Evolutionary conservation across 2,113 vertebrate genomes (phyloP).

Genomic region (Apteryx owenii): DNA sequence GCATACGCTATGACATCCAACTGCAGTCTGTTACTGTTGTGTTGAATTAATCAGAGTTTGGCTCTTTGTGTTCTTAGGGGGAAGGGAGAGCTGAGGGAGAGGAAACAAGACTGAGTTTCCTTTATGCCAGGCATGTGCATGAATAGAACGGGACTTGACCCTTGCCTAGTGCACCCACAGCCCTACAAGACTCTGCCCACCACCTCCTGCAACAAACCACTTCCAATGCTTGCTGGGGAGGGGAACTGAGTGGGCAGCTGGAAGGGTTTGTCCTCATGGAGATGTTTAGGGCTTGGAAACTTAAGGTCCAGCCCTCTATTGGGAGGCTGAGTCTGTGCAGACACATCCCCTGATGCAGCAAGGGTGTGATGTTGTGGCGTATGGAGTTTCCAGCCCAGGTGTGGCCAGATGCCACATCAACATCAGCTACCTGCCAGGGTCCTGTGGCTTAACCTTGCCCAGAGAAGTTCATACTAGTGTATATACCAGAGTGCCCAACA

Average conservation of each 20-base stretch:
- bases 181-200: neutral
- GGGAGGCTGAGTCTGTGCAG: neutral
- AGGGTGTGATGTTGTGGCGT: neutral
- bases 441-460: neutral
- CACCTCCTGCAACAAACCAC: neutral
- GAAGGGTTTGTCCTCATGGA: neutral
- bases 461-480: neutral
- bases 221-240: neutral
- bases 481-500: neutral
- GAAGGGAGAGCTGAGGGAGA: neutral
- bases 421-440: neutral
- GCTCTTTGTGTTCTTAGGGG: neutral
- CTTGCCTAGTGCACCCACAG: neutral
- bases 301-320: neutral
- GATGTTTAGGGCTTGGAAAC: neutral
- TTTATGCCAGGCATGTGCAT: neutral
- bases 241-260: neutral
- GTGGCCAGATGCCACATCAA: neutral
- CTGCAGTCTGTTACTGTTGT: neutral
- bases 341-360: neutral
- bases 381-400: neutral
- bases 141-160: neutral
- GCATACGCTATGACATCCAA: neutral
- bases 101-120: neutral
- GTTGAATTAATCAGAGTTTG: slow-evolving; percentile 8